Evolutionary conservation across 1,140 invertebrate species (phyloP).

Genomic region (Hyphantria cunea): DNA sequence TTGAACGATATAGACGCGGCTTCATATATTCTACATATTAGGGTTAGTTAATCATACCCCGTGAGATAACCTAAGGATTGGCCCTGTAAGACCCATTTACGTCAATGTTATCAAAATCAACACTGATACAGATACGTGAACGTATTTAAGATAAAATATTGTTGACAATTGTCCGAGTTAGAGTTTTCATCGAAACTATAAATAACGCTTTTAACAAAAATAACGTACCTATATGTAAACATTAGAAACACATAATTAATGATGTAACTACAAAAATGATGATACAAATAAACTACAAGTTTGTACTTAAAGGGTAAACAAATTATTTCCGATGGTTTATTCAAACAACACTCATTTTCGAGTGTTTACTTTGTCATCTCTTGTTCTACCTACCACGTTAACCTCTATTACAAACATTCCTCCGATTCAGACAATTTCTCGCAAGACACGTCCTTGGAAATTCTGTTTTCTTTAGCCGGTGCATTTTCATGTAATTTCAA

Average conservation of each 20-base stretch:
- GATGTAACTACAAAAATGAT: background rate
- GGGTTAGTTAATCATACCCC: constrained; percentile 37
- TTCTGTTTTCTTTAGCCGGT: constrained; percentile 46
- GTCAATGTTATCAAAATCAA: constrained; percentile 53
- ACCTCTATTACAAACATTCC: too few relatives aligned
- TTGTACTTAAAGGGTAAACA: too few relatives aligned
- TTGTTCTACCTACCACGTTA: too few relatives aligned
- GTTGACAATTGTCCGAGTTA: constrained; percentile 49
- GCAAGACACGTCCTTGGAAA: background rate
- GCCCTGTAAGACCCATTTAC: constrained; percentile 50
- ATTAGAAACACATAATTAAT: constrained; percentile 8
- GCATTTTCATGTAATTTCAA: constrained; percentile 64
- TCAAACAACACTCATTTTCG: too few relatives aligned
- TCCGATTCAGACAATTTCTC: too few relatives aligned
- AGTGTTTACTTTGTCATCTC: too few relatives aligned
- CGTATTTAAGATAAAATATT: constrained; percentile 42
- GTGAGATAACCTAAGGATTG: constrained; percentile 56
- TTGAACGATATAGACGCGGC: constrained; percentile 19
- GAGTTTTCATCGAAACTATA: constrained; percentile 61
- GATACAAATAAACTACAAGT: background rate
- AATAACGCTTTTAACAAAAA: constrained; percentile 37
- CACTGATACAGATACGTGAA: constrained; percentile 20
- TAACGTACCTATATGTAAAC: constrained; percentile 31
- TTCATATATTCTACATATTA: constrained; percentile 24
- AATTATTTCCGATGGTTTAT: too few relatives aligned